A percentile compares a stretch with the other conserved stretches of the same genome.
Conservation (phyloP, 1,140 invertebrate genomes). For the Tetragonula clypearis region DNA sequence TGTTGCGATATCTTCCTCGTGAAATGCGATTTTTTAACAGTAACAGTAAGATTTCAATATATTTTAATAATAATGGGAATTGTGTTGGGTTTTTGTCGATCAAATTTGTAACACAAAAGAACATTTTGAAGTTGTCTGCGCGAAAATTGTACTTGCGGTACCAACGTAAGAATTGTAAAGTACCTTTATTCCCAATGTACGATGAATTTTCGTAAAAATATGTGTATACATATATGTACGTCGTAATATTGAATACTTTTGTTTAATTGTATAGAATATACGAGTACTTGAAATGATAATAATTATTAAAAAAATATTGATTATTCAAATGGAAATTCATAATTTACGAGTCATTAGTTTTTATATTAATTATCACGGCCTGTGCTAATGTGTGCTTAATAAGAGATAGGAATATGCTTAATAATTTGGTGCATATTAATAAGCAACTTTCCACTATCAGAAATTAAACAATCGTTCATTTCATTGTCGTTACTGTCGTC, state of each 20-base stretch:
- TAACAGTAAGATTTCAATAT: too few species aligned
- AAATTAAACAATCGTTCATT: neutral
- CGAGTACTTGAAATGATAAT: neutral
- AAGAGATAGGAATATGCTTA: neutral
- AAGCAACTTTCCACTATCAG: neutral
- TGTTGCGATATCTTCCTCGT: too few species aligned
- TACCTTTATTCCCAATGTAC: neutral
- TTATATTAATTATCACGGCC: slow-evolving; percentile 15
- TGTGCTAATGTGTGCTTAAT: slow-evolving; percentile 18
- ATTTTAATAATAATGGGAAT: neutral
- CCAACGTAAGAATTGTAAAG: neutral
- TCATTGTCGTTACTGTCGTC: neutral
- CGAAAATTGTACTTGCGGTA: too few species aligned
- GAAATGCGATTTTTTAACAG: neutral
- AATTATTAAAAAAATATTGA: neutral
- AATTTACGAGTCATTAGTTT: neutral
- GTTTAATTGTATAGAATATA: neutral
- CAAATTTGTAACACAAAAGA: neutral
- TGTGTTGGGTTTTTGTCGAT: neutral
- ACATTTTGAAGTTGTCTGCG: neutral
- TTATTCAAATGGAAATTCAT: neutral
- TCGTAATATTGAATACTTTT: neutral
- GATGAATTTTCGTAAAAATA: slow-evolving; percentile 1
- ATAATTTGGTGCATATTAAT: slow-evolving; percentile 8
- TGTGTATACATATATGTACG: neutral